Conservation (phyloP, 1,140 invertebrate species). For the Nymphalis io region DNA sequence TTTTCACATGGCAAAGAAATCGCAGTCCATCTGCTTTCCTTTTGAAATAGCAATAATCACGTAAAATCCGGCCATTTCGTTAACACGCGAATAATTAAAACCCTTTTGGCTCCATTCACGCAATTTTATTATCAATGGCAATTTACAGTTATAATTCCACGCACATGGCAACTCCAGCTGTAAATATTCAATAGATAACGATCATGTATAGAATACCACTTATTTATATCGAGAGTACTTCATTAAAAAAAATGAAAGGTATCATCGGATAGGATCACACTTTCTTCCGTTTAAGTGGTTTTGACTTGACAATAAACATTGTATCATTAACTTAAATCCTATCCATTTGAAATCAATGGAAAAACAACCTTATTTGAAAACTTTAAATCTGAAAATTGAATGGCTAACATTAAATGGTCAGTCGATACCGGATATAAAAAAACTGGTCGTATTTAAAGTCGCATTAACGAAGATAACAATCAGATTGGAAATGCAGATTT, state of each 20-base stretch:
- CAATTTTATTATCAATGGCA: constrained; percentile 25
- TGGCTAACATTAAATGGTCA: constrained; percentile 13
- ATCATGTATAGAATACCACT: constrained; percentile 2
- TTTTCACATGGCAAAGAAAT: constrained; percentile 33
- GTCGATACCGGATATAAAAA: constrained; percentile 57
- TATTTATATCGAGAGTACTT: constrained; percentile 41
- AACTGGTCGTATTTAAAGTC: constrained; percentile 55
- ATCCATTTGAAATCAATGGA: background rate
- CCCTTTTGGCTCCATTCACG: constrained; percentile 20
- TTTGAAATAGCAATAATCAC: constrained; percentile 23
- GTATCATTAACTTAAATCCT: constrained; percentile 50
- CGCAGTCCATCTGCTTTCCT: constrained; percentile 5
- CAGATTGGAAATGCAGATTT: constrained; percentile 66
- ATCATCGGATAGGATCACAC: constrained; percentile 50
- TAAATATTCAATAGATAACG: background rate
- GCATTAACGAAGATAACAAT: constrained; percentile 66
- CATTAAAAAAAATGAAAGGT: constrained; percentile 54
- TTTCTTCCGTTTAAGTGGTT: constrained; percentile 68
- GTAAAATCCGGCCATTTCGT: constrained; percentile 10
- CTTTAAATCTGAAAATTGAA: constrained; percentile 30
- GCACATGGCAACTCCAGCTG: constrained; percentile 5
- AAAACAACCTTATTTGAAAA: constrained; percentile 19
- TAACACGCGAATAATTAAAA: constrained; percentile 45
- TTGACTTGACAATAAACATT: constrained; percentile 56
- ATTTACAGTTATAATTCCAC: constrained; percentile 30